Conservation (phyloP, 2,797 vertebrate species). For the Urosaurus nigricauda region DNA sequence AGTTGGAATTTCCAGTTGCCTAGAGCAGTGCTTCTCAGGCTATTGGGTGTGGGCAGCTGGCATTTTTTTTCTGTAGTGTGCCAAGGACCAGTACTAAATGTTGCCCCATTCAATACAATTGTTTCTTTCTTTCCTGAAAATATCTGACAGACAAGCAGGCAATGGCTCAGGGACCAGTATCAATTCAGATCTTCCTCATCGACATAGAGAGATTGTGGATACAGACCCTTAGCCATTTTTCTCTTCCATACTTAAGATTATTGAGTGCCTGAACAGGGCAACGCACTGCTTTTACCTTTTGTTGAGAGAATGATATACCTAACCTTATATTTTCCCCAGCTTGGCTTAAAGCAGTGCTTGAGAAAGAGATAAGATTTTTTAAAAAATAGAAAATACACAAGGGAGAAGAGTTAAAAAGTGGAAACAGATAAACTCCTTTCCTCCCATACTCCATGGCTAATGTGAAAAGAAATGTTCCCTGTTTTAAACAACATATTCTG, state of each 20-base stretch:
- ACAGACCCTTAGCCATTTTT: too few relatives aligned
- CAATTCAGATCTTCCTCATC: not conserved
- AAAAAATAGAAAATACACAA: not conserved
- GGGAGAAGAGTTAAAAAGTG: not conserved
- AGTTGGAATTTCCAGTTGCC: not conserved
- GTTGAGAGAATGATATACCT: not conserved
- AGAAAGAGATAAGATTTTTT: not conserved
- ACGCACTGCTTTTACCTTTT: not conserved
- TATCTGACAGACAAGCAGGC: too few relatives aligned
- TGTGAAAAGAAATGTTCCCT: too few relatives aligned
- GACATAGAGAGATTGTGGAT: not conserved
- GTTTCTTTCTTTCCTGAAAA: too few relatives aligned
- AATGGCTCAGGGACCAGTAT: too few relatives aligned
- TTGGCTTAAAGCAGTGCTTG: too few relatives aligned
- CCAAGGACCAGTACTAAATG: too few relatives aligned
- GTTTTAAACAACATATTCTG: too few relatives aligned
- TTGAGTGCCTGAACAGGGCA: too few relatives aligned
- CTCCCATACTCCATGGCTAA: not conserved
- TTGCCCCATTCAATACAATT: too few relatives aligned
- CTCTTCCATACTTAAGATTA: not conserved
- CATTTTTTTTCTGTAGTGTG: too few relatives aligned
- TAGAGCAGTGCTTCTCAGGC: not conserved
- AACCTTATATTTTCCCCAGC: not conserved
- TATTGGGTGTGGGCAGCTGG: too few relatives aligned
- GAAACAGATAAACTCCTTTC: not conserved